phyloP scores from a whole-genome alignment of 2,888 invertebrate species.

The Drosophila meridionalis region DNA sequence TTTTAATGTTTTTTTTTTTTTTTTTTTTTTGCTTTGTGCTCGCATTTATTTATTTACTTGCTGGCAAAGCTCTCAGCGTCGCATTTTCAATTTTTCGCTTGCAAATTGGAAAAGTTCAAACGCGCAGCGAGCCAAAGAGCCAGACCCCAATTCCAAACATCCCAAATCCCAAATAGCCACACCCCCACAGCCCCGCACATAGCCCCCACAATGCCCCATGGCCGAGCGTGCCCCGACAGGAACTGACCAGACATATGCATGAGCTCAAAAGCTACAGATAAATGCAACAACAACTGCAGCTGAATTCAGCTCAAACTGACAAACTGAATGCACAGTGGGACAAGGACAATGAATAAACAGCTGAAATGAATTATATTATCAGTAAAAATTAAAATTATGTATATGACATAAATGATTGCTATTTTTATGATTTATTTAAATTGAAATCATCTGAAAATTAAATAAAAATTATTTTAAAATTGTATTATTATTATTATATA shows the following conservation, averaged over 20 bases:
- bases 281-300: constrained; percentile 54
- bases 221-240: constrained; percentile 42
- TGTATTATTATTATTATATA: too few species aligned
- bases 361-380: too few species aligned
- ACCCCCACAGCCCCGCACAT: not conserved
- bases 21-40: constrained; percentile 18
- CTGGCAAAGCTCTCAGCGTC: constrained; percentile 47
- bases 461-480: too few species aligned
- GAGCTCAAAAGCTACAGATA: constrained; percentile 75
- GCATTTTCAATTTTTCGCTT: constrained; percentile 80
- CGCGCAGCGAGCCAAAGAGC: constrained; percentile 35
- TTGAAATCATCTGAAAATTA: too few species aligned
- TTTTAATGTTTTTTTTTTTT: constrained; percentile 15
- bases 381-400: too few species aligned
- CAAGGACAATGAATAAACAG: too few species aligned
- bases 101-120: constrained; percentile 79
- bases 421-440: too few species aligned
- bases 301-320: constrained; percentile 40
- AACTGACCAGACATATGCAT: constrained; percentile 62
- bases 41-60: constrained; percentile 76
- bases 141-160: constrained; percentile 47
- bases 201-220: constrained; percentile 21
- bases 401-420: too few species aligned
- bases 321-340: constrained; percentile 55
- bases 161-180: constrained; percentile 7